Evolutionary conservation across 2,113 vertebrate genomes (phyloP).

Genomic region (Alethe castanea): DNA sequence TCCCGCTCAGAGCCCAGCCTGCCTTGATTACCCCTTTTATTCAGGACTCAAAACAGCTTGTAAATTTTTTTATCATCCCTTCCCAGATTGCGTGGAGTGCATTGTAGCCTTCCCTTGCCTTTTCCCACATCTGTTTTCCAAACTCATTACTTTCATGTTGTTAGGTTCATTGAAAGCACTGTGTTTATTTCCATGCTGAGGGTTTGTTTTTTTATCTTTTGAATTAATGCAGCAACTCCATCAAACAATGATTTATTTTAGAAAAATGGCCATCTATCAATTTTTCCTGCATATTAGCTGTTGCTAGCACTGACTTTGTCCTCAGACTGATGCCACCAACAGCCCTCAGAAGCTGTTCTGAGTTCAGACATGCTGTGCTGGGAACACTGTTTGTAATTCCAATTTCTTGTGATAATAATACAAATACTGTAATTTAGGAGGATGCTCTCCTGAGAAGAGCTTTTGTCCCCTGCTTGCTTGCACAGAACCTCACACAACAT

Average conservation of each 20-base stretch:
- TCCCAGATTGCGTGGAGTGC: constrained; percentile 67
- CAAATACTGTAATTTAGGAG: background rate
- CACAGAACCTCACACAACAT: background rate
- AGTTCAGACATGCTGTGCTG: background rate
- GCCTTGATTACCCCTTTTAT: constrained; percentile 76
- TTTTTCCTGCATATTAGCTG: background rate
- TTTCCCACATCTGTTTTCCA: constrained; percentile 80
- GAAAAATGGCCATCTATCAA: background rate
- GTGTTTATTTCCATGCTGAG: constrained; percentile 59
- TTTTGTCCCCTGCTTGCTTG: background rate
- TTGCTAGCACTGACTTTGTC: background rate
- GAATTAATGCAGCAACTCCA: constrained; percentile 16
- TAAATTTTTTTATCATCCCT: constrained; percentile 79
- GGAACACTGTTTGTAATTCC: background rate
- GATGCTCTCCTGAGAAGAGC: background rate
- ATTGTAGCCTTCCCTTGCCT: constrained; percentile 47
- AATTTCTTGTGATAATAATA: background rate
- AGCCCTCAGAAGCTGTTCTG: background rate
- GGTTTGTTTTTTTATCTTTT: constrained; percentile 45
- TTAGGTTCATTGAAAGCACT: constrained; percentile 55
- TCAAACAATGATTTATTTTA: background rate
- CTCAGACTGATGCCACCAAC: background rate
- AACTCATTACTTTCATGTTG: constrained; percentile 76
- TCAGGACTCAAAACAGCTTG: constrained; percentile 78
- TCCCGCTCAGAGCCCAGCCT: constrained; percentile 68